Percentiles rank a stretch among this genome's conserved stretches.
Evolutionary conservation across 2,113 vertebrate species (phyloP).

Genomic region (Microtus oregoni): DNA sequence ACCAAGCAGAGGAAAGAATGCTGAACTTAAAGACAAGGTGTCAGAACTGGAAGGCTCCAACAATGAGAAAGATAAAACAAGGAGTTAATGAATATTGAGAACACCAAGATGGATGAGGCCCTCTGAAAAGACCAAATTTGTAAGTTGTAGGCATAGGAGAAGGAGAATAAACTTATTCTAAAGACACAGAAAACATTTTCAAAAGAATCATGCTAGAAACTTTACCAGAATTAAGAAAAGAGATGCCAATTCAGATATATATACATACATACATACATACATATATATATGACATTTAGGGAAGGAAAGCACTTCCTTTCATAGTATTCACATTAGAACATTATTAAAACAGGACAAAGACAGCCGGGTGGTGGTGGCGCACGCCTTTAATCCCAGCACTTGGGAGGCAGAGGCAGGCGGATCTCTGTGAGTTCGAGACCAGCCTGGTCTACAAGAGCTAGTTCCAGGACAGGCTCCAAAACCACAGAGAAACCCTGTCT

Average conservation of each 20-base stretch:
- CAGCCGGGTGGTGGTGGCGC: too few species aligned
- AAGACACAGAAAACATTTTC: not conserved
- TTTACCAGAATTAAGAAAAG: not conserved
- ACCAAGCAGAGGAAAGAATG: not conserved
- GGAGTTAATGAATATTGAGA: not conserved
- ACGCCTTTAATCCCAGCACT: too few species aligned
- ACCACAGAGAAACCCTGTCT: too few species aligned
- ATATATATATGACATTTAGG: not conserved
- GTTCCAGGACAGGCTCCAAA: too few species aligned
- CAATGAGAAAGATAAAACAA: not conserved
- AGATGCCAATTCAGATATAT: not conserved
- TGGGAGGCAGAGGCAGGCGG: too few species aligned
- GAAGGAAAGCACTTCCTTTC: not conserved
- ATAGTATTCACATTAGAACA: not conserved
- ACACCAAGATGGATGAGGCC: not conserved
- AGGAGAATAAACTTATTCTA: not conserved
- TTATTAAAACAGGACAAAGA: not conserved
- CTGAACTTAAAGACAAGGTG: not conserved
- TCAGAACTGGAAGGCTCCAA: not conserved
- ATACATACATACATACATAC: too few species aligned
- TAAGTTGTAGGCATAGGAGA: not conserved
- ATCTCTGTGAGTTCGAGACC: too few species aligned
- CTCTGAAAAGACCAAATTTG: not conserved
- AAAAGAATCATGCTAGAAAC: not conserved
- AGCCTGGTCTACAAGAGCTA: too few species aligned